Evolutionary conservation across 2,797 vertebrate species (phyloP).

Genomic region (Nasua narica): DNA sequence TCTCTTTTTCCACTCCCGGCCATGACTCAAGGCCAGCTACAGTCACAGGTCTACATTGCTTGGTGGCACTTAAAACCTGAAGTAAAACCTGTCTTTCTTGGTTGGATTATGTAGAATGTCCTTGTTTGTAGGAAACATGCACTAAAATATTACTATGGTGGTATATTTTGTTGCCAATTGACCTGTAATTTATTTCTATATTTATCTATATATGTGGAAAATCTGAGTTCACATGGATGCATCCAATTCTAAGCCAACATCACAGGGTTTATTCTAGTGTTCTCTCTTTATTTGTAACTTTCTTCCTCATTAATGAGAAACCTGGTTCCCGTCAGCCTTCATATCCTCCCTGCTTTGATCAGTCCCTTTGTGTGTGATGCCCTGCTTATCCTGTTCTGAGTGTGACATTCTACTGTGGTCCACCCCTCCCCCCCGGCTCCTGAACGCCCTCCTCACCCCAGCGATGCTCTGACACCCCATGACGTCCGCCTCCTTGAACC

Average conservation of each 20-base stretch:
- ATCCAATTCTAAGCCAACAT: not conserved
- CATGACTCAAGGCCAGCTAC: not conserved
- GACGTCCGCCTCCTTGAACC: rapidly evolving
- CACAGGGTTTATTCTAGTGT: not conserved
- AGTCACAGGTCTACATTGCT: not conserved
- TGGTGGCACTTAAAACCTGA: not conserved
- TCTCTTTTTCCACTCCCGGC: not conserved
- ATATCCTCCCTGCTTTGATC: not conserved
- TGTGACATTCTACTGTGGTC: not conserved
- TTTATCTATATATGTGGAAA: not conserved
- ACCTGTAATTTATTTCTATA: not conserved
- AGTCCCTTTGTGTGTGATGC: not conserved
- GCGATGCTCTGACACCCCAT: not conserved
- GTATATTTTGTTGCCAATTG: not conserved
- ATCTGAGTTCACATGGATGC: not conserved
- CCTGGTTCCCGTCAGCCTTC: not conserved
- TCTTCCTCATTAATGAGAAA: not conserved
- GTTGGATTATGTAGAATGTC: not conserved
- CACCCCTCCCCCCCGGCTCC: no score
- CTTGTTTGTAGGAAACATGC: not conserved
- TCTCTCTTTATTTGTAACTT: not conserved
- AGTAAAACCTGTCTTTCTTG: not conserved
- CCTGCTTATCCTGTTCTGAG: not conserved
- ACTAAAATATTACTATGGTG: not conserved
- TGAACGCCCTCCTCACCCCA: not conserved